Base-by-base conservation (phyloP, 2,888 invertebrate species). In the Diogma glabrata region DNA sequence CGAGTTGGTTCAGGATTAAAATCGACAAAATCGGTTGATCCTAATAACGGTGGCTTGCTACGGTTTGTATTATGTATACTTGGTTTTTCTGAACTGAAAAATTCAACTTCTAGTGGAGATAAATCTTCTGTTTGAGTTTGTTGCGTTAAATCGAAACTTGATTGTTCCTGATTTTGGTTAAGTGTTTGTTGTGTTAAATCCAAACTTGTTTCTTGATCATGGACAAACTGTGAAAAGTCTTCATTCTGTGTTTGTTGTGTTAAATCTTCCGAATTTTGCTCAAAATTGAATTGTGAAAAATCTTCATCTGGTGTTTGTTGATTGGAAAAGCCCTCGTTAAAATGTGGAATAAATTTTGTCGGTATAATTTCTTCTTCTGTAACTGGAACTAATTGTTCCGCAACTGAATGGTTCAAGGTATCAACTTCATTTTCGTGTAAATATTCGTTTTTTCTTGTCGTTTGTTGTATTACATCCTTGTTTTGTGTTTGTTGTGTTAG, bases 121-220 rank as follows among this genome's bases (percentile, higher is more conserved):
- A 33, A 48, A 48, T 48, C 47, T 33, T 30, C 48, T 19, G 6
- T 22, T 30, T 48, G 30, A 16, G 20, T 48, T 30, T 30, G 48
- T 30, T 20, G 30, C 17, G 46, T 48, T n/a, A 48, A 16, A 48
- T 48, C 48, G 8, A 22, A 14, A 9, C 30, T 20, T n/a, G 3
- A 12, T 17, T 47, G 40, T 20, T 10, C 23, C 14, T 36, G 12
- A n/a, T 20, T n/a, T 22, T 14, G 9, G 4, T 10, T 45, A 5
- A 10, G 2, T 36, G 12, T 36, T n/a, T 36, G 43, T 10, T 45
- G 20, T 9, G 8, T 3, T 14, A 9, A 8, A 14, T 3, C 3
- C 1, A 14, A n/a, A 9, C 24, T 24, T 6, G 7, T 24, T 6
- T 9, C 9, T 24, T 6, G 9, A 9, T 24, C 24, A 7, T 9